These are phyloP conservation scores for Microplitis mediator DNA, from an alignment of 1,140 invertebrate genomes.

Conservation along the genomic window DNA sequence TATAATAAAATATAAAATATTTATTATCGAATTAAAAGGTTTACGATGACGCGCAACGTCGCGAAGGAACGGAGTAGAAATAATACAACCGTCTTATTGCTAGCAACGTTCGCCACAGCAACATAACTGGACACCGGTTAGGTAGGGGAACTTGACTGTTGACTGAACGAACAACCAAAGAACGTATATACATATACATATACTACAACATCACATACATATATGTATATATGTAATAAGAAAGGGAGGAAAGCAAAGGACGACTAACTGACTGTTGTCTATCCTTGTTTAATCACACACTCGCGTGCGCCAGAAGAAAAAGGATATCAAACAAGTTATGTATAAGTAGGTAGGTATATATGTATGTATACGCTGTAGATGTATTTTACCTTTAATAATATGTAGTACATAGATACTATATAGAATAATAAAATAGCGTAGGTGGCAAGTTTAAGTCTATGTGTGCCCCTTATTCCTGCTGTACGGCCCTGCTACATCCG, in stretches of 20 bases:
- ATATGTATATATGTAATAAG: not conserved
- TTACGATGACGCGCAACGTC: not conserved
- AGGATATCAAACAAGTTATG: no score
- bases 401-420: no score
- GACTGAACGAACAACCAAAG: slow-evolving; percentile 36
- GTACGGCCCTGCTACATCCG: slow-evolving; percentile 1
- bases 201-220: not conserved
- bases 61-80: slow-evolving; percentile 32
- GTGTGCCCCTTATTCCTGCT: not conserved
- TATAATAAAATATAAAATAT: not conserved
- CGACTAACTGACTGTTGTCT: no score
- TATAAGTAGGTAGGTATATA: no score
- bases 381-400: no score
- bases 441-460: slow-evolving; percentile 12
- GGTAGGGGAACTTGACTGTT: slow-evolving; percentile 56
- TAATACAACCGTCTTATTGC: slow-evolving; percentile 41
- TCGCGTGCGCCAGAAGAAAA: no score
- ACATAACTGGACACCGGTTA: slow-evolving; percentile 59
- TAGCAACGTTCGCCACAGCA: slow-evolving; percentile 52
- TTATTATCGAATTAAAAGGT: not conserved
- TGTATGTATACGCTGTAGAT: no score
- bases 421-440: slow-evolving; percentile 12
- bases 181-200: not conserved
- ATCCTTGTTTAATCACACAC: no score
- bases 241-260: no score